Percentiles rank a stretch among this genome's conserved stretches.
These are phyloP conservation scores for Cenopis cana DNA, from an alignment of 2,888 invertebrate genomes.

Conservation along the genomic window DNA sequence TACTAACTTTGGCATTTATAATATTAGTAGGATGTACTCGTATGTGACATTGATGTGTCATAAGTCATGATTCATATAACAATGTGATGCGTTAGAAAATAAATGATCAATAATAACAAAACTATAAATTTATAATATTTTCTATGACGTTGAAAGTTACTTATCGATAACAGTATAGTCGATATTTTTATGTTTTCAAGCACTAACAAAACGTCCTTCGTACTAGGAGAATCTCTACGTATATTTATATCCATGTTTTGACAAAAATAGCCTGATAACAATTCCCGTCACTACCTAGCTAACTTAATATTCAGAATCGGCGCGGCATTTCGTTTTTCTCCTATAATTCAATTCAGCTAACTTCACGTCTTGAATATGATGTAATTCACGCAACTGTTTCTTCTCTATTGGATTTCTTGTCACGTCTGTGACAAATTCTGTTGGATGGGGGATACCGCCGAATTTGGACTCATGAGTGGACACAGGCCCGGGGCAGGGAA, in stretches of 20 bases:
- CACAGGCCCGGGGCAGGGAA: conserved; percentile 18
- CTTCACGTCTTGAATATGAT: conserved; percentile 41
- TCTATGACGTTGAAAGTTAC: too few species aligned
- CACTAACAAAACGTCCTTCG: too few species aligned
- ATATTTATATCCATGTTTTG: background rate
- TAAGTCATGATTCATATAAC: too few species aligned
- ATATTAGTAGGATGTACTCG: too few species aligned
- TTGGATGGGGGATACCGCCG: conserved; percentile 40
- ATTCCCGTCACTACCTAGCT: conserved; percentile 13
- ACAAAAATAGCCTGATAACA: conserved; percentile 26
- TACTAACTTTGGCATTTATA: too few species aligned
- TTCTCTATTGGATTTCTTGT: conserved; percentile 39
- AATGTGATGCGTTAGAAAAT: too few species aligned
- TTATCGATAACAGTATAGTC: too few species aligned
- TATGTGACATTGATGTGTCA: too few species aligned
- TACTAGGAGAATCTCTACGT: too few species aligned
- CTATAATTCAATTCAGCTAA: conserved; percentile 41
- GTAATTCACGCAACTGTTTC: conserved; percentile 46
- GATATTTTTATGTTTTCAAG: too few species aligned
- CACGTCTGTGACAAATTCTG: conserved; percentile 46
- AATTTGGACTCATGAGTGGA: conserved; percentile 42
- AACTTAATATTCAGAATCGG: conserved; percentile 37
- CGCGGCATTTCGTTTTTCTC: conserved; percentile 34
- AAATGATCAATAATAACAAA: too few species aligned
- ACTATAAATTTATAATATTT: too few species aligned